These are phyloP conservation scores for Platycheirus rosarum DNA, from an alignment of 2,888 invertebrate species.

Conservation along the genomic window DNA sequence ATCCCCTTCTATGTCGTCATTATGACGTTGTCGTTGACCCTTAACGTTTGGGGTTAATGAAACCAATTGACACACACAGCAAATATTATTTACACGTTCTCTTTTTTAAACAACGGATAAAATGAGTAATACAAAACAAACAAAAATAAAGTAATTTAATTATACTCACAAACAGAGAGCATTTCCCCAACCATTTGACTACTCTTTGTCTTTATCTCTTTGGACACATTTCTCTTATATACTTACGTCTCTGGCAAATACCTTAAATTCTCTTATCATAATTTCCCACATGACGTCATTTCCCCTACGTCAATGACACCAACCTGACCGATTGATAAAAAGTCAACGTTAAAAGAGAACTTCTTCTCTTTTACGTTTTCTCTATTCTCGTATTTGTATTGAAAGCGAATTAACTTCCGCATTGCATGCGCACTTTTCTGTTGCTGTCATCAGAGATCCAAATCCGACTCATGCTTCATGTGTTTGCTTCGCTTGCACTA, in stretches of 20 bases:
- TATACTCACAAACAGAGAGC: conserved; percentile 65
- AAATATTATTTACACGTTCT: conserved; percentile 48
- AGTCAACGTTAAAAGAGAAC: conserved; percentile 35
- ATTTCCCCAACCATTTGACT: conserved; percentile 7
- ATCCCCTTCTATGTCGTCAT: conserved; percentile 49
- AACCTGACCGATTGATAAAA: conserved; percentile 43
- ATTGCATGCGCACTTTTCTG: conserved; percentile 65
- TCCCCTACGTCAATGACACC: conserved; percentile 70
- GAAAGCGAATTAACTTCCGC: conserved; percentile 74
- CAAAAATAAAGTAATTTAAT: no score
- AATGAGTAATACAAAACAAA: conserved; percentile 8
- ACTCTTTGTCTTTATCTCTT: no score
- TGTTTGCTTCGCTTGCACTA: conserved; percentile 22
- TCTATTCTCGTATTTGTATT: conserved; percentile 15
- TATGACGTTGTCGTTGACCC: conserved; percentile 69
- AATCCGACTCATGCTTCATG: no score
- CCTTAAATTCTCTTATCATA: conserved; percentile 47
- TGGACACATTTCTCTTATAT: neutral
- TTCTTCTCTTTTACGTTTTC: conserved; percentile 32
- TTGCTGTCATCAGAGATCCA: conserved; percentile 42
- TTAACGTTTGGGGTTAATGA: conserved; percentile 80
- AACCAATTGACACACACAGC: conserved; percentile 81
- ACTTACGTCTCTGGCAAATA: neutral
- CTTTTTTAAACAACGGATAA: conserved; percentile 16
- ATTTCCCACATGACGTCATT: conserved; percentile 64